Conservation (phyloP, 2,888 invertebrate genomes). For the Acanthoscelides obtectus region DNA sequence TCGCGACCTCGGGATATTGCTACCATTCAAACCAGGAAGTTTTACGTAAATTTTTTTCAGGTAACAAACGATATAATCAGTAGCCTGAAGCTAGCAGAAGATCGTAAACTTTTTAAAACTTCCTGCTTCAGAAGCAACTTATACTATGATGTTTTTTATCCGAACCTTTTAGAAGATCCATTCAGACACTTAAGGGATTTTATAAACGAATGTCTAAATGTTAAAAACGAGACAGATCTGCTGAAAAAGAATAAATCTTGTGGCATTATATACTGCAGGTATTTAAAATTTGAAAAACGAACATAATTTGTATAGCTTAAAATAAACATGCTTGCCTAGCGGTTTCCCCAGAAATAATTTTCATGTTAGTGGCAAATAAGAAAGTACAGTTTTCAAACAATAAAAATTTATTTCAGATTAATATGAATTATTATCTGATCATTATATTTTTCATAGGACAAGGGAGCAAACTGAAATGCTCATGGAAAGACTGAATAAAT, state of each 20-base stretch:
- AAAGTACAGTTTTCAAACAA: too few relatives aligned
- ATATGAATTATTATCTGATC: slow-evolving; percentile 73
- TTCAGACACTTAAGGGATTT: slow-evolving; percentile 75
- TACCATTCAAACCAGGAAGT: not conserved
- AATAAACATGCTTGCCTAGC: too few relatives aligned
- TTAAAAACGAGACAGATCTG: slow-evolving; percentile 50
- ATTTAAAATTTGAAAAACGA: not conserved
- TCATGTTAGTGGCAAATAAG: too few relatives aligned
- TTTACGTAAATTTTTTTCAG: slow-evolving; percentile 40
- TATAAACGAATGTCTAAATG: slow-evolving; percentile 61
- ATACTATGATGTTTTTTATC: slow-evolving; percentile 89
- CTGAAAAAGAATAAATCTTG: slow-evolving; percentile 34
- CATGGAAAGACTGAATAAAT: slow-evolving; percentile 67
- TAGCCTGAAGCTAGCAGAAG: slow-evolving; percentile 57
- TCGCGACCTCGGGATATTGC: too few relatives aligned
- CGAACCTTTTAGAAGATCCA: slow-evolving; percentile 78
- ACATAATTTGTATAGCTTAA: slow-evolving; percentile 38
- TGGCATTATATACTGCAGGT: slow-evolving; percentile 24
- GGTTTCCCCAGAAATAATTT: too few relatives aligned
- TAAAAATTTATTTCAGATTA: too few relatives aligned
- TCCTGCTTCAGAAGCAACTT: slow-evolving; percentile 90
- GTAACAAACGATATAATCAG: slow-evolving; percentile 79
- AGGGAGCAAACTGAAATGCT: slow-evolving; percentile 85
- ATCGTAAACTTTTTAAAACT: slow-evolving; percentile 61
- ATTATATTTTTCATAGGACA: slow-evolving; percentile 54